Conservation (phyloP, 1,140 invertebrate species). For the Maniola jurtina region DNA sequence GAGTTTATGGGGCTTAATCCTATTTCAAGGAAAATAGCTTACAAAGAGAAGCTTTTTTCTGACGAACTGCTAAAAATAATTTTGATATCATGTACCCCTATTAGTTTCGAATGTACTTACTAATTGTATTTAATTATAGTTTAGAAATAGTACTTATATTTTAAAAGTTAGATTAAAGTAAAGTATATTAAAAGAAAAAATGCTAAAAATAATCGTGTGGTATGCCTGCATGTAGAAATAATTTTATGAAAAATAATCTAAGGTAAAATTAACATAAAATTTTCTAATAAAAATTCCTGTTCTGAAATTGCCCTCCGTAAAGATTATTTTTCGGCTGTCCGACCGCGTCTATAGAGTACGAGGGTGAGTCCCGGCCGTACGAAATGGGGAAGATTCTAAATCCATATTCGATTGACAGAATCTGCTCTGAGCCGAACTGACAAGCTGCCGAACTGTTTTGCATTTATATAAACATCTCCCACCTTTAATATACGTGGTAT, state of each 20-base stretch:
- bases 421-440: conserved; percentile 73
- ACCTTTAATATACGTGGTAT: conserved; percentile 61
- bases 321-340: conserved; percentile 73
- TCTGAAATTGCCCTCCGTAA: conserved; percentile 33
- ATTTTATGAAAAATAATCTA: conserved; percentile 19
- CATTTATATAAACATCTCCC: conserved; percentile 78
- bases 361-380: conserved; percentile 56
- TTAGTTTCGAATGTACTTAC: neutral
- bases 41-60: conserved; percentile 1
- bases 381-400: conserved; percentile 69
- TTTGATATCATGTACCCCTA: neutral
- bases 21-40: conserved; percentile 14
- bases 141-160: neutral
- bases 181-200: neutral
- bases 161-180: neutral
- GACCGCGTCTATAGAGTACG: conserved; percentile 55
- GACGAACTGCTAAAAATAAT: conserved; percentile 5
- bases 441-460: conserved; percentile 77
- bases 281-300: conserved; percentile 34
- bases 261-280: conserved; percentile 29
- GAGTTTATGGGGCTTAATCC: conserved; percentile 30
- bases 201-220: neutral
- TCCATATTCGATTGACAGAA: conserved; percentile 76
- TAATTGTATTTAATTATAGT: neutral
- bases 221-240: conserved; percentile 2